Base-by-base conservation (phyloP, 2,888 invertebrate species). In the Ichneumoninae sp. region DNA sequence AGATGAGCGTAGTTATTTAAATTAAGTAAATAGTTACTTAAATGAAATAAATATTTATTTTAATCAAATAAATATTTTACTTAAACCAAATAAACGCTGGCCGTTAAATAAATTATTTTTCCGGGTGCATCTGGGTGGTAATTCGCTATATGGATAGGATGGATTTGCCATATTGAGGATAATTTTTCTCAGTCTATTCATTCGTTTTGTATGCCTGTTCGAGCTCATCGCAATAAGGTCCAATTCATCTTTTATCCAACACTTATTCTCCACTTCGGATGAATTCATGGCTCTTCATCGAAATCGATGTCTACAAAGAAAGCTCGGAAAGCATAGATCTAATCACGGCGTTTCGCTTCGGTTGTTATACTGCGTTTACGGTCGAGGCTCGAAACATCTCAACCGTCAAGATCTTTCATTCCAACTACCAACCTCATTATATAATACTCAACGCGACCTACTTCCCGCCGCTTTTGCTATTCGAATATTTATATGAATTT, bases 291-390 rank as follows among this genome's bases (percentile, higher is more conserved):
- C 74, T 62, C 47, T 44, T 72, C 33, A 52, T 33, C 10, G 19
- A 57, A 75, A 75, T 4, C 8, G 54, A 66, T 83, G 70, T 71
- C 36, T 47, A 72, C 75, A 71, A 76, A 71, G 80, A 57, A 71
- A 83, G 62, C 50, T 71, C 30, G 26, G 19, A 36, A 50, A 69
- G 50, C 33, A 36, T 13, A 50, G 60, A 76, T 80, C 71, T 80
- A 76, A 79, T 75, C 79, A 54, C 44, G 62, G 62, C 74, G 60
- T 62, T 74, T 79, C 79, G 50, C 79, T 52, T 52, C 54, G 8
- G 7, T 22, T 54, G 54, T 22, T 54, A 54, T 10, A 22, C 54
- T 10, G 22, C 19, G 54, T 10, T 54, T 22, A 52, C 52, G 19
- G 19, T 2, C 7, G 7, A 19, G 52, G 22, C 54, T 19, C 22